Evolutionary conservation across 2,797 vertebrate genomes (phyloP), one percentile per base, ranked within the genome.

Genomic region (Macropus fuliginosus): DNA sequence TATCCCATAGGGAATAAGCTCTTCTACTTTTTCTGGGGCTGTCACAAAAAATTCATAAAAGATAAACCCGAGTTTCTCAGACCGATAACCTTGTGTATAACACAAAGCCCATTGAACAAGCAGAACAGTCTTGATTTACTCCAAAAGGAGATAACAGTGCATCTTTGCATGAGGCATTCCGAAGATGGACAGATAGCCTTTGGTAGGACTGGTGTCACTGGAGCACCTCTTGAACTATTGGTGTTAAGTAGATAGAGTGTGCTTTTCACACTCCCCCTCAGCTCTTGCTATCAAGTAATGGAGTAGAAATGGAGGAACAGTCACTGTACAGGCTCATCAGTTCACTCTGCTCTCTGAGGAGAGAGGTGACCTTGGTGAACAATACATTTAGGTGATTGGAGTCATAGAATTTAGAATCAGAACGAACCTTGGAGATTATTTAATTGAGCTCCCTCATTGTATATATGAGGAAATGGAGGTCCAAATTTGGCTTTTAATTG

Each of bases 61-160:
- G 74, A 46, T 2, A 29, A 91, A 94, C 94, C 18, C 0, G 34
- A 95, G 57, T 94, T 66, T 57, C 87, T 28, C 0, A 1, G 93
- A 52, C 31, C 91, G 90, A 55, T 55, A 21, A 90, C 5, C 24
- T 24, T 94, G 74, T 54, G 24, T 29, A 50, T 94, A 93, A 81
- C 28, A 81, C 95, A 66, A 66, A 97, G 97, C 96, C 97, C 97
- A 97, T 93, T 89, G 55, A 62, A 97, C 52, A 52, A 52, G 40
- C 18, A 27, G 40, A 87, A 27, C 21, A 46, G 50, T 87, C 24
- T 12, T 87, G 21, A 87, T 87, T 27, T 87, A 14, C 10, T 46
- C 27, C 74, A 27, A 12, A 21, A 50, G 40, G 66, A 50, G 50
- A 46, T n/a, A 50, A 40, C 31, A 74, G 21, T 74, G 34, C 4